Conservation (phyloP, 2,113 vertebrate genomes). For the Atherinomorus stipes region DNA sequence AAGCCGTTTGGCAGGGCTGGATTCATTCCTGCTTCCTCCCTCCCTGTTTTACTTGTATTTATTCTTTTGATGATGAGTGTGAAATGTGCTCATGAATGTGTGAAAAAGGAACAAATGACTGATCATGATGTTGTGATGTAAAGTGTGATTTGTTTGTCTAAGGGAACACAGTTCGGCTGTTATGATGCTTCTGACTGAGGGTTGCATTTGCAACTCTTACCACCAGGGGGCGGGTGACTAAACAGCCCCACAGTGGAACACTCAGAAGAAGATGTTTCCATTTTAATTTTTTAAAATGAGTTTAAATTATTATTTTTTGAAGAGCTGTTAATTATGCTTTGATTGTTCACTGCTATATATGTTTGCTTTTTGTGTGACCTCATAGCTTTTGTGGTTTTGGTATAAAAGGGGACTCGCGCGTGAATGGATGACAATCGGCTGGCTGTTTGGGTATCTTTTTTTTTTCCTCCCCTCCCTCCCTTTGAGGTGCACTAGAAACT, state of each 20-base stretch:
- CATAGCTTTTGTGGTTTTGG: conserved; percentile 46
- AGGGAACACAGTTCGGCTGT: conserved; percentile 60
- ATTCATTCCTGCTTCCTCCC: conserved; percentile 26
- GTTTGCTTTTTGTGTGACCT: conserved; percentile 50
- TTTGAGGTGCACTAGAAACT: conserved; percentile 32
- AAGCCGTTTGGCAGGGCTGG: conserved; percentile 15
- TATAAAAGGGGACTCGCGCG: conserved; percentile 35
- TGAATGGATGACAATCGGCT: conserved; percentile 64
- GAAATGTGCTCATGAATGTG: conserved; percentile 66
- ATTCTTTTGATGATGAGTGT: conserved; percentile 73
- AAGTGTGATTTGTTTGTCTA: conserved; percentile 42
- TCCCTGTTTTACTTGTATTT: conserved; percentile 39
- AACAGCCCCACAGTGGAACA: conserved; percentile 55
- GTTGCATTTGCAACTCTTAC: conserved; percentile 29
- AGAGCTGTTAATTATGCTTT: conserved; percentile 67
- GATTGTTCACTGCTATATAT: conserved; percentile 53
- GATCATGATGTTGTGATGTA: conserved; percentile 31
- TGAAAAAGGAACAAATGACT: conserved; percentile 37
- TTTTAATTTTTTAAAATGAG: conserved; percentile 37
- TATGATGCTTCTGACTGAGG: conserved; percentile 69
- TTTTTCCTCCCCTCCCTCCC: neutral
- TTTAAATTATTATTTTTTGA: conserved; percentile 74
- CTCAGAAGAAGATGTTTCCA: conserved; percentile 69
- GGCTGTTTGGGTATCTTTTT: no score
- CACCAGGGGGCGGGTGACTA: conserved; percentile 63